phyloP scores from a whole-genome alignment of 30 jellyfish, hydroid and myxozoan species.

The Aurelia coerulea region DNA sequence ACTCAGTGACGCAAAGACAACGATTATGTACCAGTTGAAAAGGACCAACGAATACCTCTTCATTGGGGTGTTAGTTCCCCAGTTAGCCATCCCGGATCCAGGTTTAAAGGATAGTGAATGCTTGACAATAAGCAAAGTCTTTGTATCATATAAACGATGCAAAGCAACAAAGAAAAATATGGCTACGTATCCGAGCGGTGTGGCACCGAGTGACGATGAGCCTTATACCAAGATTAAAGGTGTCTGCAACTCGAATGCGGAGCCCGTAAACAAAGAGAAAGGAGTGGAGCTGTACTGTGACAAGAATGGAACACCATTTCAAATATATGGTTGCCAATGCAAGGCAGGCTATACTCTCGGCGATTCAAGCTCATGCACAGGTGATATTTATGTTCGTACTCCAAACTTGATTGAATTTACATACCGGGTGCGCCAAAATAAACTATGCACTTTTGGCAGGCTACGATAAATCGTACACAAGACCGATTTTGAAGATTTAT shows the following conservation, averaged over 20 bases:
- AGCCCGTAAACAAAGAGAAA: neutral
- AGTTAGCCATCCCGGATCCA: conserved; percentile 3
- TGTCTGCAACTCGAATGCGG: conserved; percentile 28
- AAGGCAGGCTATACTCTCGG: conserved; percentile 16
- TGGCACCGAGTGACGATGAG: conserved; percentile 13
- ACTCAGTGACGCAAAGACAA: neutral
- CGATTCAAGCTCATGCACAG: conserved; percentile 5
- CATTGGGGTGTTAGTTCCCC: neutral
- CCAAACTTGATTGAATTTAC: too few relatives aligned
- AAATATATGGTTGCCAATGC: conserved; percentile 34
- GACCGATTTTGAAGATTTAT: too few relatives aligned
- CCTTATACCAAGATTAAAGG: neutral
- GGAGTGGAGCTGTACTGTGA: conserved; percentile 12
- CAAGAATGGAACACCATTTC: neutral
- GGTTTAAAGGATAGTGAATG: neutral
- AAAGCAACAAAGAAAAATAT: neutral
- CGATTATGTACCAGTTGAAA: neutral
- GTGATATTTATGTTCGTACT: neutral
- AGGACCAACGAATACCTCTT: neutral
- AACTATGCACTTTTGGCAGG: too few relatives aligned
- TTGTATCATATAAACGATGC: conserved; percentile 17
- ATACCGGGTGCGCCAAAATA: too few relatives aligned
- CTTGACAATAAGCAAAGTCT: conserved; percentile 15
- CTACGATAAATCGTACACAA: too few relatives aligned
- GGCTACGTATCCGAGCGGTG: conserved; percentile 33